These are phyloP conservation scores for Schizotus pectinicornis DNA, from an alignment of 2,888 invertebrate species.

Conservation along the genomic window DNA sequence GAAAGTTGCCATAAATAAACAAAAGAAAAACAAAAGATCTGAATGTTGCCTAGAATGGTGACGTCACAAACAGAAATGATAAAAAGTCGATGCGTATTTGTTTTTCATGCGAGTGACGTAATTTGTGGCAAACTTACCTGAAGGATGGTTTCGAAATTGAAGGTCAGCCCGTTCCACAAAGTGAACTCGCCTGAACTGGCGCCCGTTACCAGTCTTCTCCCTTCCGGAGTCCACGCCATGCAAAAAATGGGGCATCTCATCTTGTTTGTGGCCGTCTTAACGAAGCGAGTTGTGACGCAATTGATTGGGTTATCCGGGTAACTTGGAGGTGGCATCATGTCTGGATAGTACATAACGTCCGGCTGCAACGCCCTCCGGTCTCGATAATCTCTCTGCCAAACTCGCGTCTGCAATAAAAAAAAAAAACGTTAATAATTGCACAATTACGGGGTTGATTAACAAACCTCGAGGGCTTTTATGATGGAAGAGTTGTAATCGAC, in stretches of 20 bases:
- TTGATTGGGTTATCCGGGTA: conserved; percentile 96
- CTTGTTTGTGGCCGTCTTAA: conserved; percentile 99
- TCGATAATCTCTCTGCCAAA: conserved; percentile 94
- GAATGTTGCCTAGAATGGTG: too few relatives aligned
- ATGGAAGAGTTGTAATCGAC: conserved; percentile 97
- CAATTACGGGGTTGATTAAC: conserved; percentile 30
- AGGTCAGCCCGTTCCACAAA: conserved; percentile 99
- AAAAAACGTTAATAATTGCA: conserved; percentile 23
- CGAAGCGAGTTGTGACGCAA: conserved; percentile 92
- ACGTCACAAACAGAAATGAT: too few relatives aligned
- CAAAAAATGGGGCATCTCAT: conserved; percentile 99
- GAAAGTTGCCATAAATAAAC: too few relatives aligned
- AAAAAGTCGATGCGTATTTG: too few relatives aligned
- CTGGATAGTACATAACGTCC: conserved; percentile 93
- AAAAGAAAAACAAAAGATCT: too few relatives aligned
- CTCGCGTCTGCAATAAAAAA: conserved; percentile 70
- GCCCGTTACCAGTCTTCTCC: conserved; percentile 94
- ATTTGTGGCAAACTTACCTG: conserved; percentile 68
- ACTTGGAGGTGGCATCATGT: conserved; percentile 92
- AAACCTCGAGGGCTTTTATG: conserved; percentile 88
- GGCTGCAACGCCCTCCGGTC: conserved; percentile 91
- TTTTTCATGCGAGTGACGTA: neutral
- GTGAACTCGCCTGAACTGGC: conserved; percentile 99
- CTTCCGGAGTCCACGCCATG: conserved; percentile 99
- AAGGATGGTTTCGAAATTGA: conserved; percentile 99